Evolutionary conservation across 2,888 invertebrate genomes (phyloP).

Genomic region (Druceiella hillmani): DNA sequence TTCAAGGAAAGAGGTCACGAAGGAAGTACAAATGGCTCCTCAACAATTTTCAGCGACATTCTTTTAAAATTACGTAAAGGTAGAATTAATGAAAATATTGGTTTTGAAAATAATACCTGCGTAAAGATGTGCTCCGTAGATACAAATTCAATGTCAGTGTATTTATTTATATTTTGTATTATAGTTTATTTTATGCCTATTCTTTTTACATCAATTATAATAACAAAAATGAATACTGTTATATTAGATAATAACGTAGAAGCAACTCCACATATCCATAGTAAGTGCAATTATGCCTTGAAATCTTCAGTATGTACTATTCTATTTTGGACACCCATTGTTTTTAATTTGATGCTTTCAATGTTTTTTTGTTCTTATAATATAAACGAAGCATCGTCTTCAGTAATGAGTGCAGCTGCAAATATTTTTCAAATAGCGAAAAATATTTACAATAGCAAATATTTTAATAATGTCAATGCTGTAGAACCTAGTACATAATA

Average conservation of each 20-base stretch:
- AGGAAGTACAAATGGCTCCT: too few relatives aligned
- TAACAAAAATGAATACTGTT: constrained; percentile 36
- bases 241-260: constrained; percentile 4
- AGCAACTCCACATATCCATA: not conserved
- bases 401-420: constrained; percentile 39
- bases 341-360: constrained; percentile 43
- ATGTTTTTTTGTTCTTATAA: constrained; percentile 38
- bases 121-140: constrained; percentile 39
- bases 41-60: too few relatives aligned
- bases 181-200: constrained; percentile 44
- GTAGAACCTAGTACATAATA: constrained; percentile 30
- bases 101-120: too few relatives aligned
- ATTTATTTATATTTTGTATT: constrained; percentile 37
- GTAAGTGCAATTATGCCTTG: not conserved
- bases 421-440: constrained; percentile 44
- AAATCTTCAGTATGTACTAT: constrained; percentile 33
- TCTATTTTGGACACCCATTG: constrained; percentile 44
- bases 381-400: constrained; percentile 35
- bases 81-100: too few relatives aligned
- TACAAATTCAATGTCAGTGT: constrained; percentile 35
- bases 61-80: too few relatives aligned
- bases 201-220: constrained; percentile 38
- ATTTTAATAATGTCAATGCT: constrained; percentile 38
- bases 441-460: constrained; percentile 42
- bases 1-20: too few relatives aligned